A percentile compares a stretch with the other conserved stretches of the same genome.
These are phyloP conservation scores for Acanthornis magna DNA, from an alignment of 2,797 vertebrate species.

Conservation along the genomic window DNA sequence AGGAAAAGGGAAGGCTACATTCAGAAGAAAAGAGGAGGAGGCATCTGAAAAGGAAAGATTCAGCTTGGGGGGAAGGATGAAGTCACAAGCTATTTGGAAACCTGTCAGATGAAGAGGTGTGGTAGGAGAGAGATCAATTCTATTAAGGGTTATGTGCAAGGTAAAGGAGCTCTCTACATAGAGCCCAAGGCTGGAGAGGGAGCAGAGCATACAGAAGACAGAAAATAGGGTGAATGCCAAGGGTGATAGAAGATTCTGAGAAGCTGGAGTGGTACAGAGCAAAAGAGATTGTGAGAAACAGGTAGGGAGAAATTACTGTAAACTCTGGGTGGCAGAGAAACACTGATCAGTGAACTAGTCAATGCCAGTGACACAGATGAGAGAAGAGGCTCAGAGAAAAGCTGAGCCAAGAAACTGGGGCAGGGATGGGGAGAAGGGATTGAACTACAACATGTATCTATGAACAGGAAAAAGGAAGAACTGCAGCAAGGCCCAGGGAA, in stretches of 20 bases:
- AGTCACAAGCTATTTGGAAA: background rate
- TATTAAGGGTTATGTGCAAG: background rate
- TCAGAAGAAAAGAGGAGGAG: background rate
- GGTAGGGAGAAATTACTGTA: background rate
- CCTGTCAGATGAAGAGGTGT: background rate
- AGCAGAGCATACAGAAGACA: background rate
- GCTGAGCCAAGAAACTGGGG: background rate
- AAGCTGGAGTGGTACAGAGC: background rate
- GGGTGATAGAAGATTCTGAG: background rate
- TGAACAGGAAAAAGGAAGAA: background rate
- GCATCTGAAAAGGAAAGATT: background rate
- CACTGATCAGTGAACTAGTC: background rate
- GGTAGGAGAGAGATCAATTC: background rate
- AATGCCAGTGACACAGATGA: background rate
- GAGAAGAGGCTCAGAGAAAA: background rate
- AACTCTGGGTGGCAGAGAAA: background rate
- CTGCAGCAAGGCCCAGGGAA: background rate
- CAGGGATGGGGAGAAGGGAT: background rate
- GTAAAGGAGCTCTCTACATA: background rate
- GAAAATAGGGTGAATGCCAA: accelerated
- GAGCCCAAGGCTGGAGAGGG: background rate
- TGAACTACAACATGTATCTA: background rate
- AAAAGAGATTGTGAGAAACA: background rate
- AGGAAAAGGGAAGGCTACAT: background rate
- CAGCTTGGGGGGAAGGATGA: background rate